These are phyloP conservation scores for Heliconius erato DNA, from an alignment of 2,888 invertebrate species.

Conservation along the genomic window DNA sequence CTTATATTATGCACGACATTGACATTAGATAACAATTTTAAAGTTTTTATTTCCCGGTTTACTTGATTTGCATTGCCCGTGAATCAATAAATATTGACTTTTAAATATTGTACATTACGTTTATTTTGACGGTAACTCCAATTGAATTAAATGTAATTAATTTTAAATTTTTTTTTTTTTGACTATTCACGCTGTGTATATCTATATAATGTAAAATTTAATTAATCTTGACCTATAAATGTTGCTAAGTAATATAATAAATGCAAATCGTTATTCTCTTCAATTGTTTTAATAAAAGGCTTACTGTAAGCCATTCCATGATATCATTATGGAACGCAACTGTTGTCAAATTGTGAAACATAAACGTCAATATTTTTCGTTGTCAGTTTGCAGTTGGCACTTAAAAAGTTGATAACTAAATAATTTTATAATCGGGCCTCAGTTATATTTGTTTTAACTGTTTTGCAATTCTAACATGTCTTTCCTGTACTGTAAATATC, in stretches of 20 bases:
- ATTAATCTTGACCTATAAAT: background rate
- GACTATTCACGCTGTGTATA: background rate
- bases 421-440: background rate
- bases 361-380: conserved; percentile 14
- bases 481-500: background rate
- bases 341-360: conserved; percentile 3
- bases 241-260: background rate
- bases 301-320: background rate
- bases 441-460: background rate
- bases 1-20: background rate
- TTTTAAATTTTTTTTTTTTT: background rate
- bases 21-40: background rate
- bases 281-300: background rate
- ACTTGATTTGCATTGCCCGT: background rate
- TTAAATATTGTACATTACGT: background rate
- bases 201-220: background rate
- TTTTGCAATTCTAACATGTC: background rate
- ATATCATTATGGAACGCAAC: conserved; percentile 1
- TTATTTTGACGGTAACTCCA: background rate
- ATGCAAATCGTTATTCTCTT: background rate
- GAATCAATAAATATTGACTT: conserved; percentile 7
- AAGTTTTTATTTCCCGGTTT: conserved; percentile 6
- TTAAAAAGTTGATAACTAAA: background rate
- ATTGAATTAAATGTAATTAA: background rate
- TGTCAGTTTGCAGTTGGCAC: conserved; percentile 16